Evolutionary conservation across 2,888 invertebrate genomes (phyloP).

Genomic region (Schizotus pectinicornis): DNA sequence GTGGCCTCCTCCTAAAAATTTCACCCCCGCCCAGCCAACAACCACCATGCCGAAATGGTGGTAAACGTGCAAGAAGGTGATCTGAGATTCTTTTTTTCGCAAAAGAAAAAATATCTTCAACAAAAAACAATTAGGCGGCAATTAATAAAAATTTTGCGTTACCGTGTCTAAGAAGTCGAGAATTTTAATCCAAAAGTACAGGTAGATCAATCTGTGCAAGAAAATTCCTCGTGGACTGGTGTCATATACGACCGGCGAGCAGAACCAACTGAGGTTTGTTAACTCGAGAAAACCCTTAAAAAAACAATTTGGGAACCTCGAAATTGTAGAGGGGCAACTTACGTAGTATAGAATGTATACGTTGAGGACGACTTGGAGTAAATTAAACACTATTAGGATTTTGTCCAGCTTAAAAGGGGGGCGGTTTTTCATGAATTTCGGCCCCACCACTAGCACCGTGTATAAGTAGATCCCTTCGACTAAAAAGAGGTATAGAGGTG

Average conservation of each 20-base stretch:
- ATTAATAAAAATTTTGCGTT: slow-evolving; percentile 42
- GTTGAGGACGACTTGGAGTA: slow-evolving; percentile 38
- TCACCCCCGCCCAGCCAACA: slow-evolving; percentile 67
- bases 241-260: slow-evolving; percentile 74
- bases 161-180: slow-evolving; percentile 78
- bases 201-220: slow-evolving; percentile 66
- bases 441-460: slow-evolving; percentile 38
- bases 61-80: slow-evolving; percentile 84
- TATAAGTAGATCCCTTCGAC: slow-evolving; percentile 35
- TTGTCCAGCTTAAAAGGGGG: slow-evolving; percentile 39
- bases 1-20: slow-evolving; percentile 73
- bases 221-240: slow-evolving; percentile 66
- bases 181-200: slow-evolving; percentile 74
- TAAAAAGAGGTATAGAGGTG: slow-evolving; percentile 30
- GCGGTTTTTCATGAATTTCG: slow-evolving; percentile 41
- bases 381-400: slow-evolving; percentile 37
- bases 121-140: slow-evolving; percentile 39
- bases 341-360: slow-evolving; percentile 33
- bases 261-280: slow-evolving; percentile 50
- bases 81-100: slow-evolving; percentile 80
- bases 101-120: slow-evolving; percentile 80
- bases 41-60: slow-evolving; percentile 84
- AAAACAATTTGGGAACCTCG: slow-evolving; percentile 4
- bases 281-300: slow-evolving; percentile 8
- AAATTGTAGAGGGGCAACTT: slow-evolving; percentile 13